A percentile compares a stretch with the other conserved stretches of the same genome.
These are phyloP conservation scores for Motacilla alba DNA, from an alignment of 2,113 vertebrate genomes.

Conservation along the genomic window DNA sequence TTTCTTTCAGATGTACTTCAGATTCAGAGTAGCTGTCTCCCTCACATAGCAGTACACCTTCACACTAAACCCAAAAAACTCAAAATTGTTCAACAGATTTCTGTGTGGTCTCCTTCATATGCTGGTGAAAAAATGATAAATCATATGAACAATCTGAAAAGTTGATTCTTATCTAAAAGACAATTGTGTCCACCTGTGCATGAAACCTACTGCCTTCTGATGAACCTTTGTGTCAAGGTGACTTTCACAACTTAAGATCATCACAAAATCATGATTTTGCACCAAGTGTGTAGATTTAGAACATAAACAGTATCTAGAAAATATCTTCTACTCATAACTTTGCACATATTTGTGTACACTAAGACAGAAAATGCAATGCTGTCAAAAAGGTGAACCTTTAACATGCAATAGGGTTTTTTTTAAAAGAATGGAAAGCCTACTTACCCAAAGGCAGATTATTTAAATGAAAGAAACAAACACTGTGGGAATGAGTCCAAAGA, in stretches of 20 bases:
- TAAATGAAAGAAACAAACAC: not conserved
- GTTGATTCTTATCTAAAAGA: not conserved
- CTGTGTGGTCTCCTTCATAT: not conserved
- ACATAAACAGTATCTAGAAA: not conserved
- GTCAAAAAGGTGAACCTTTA: not conserved
- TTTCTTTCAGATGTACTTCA: not conserved
- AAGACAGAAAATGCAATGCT: not conserved
- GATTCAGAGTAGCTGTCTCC: not conserved
- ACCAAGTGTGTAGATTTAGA: not conserved
- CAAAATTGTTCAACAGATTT: not conserved
- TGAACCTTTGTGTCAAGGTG: not conserved
- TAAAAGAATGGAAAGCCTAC: not conserved
- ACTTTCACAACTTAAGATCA: not conserved
- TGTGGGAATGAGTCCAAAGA: not conserved
- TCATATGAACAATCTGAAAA: not conserved
- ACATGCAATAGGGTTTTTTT: not conserved
- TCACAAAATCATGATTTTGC: not conserved
- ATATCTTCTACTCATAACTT: not conserved
- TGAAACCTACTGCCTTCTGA: not conserved
- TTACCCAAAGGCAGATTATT: not conserved
- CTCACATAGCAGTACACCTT: not conserved
- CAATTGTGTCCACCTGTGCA: not conserved
- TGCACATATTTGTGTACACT: not conserved
- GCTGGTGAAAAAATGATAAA: not conserved
- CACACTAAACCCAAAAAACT: not conserved